Conservation (phyloP, 2,888 invertebrate genomes). For the Aphelenchoides bicaudatus region DNA sequence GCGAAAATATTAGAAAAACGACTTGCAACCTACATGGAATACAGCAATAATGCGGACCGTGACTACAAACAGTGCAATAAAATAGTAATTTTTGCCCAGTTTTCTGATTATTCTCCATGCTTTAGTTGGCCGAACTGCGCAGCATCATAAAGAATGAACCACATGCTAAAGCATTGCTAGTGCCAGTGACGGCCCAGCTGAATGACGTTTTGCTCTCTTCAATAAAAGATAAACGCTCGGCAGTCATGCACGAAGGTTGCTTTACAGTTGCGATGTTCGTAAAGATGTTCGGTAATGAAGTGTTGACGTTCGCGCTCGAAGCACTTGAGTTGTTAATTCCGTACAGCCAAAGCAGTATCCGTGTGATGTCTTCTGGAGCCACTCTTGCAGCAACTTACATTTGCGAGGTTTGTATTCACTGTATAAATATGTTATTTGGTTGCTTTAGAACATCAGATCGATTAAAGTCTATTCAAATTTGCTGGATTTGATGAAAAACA, state of each 20-base stretch:
- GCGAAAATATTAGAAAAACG: not conserved
- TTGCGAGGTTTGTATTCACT: conserved; percentile 9
- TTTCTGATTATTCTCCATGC: too few relatives aligned
- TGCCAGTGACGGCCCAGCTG: not conserved
- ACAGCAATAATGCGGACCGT: conserved; percentile 4
- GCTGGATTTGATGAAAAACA: conserved; percentile 5
- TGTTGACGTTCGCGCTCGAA: conserved; percentile 8
- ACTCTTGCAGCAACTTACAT: not conserved
- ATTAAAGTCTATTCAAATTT: not conserved
- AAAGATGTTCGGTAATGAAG: conserved; percentile 1
- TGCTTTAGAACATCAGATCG: conserved; percentile 12
- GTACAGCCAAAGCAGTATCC: not conserved
- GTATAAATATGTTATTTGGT: not conserved
- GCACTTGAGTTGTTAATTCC: not conserved
- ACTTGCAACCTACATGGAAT: not conserved
- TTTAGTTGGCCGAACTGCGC: conserved; percentile 11
- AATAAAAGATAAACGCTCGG: conserved; percentile 3
- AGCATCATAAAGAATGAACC: conserved; percentile 5
- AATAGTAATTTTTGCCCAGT: conserved; percentile 9
- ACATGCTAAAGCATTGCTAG: not conserved
- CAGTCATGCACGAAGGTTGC: conserved; percentile 10
- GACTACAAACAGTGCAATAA: not conserved
- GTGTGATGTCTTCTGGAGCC: conserved; percentile 12
- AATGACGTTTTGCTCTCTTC: not conserved
- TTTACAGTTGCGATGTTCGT: conserved; percentile 14